Evolutionary conservation across 92 coral and sea anemone species (phyloP).

Genomic region (Pocillopora grandis): DNA sequence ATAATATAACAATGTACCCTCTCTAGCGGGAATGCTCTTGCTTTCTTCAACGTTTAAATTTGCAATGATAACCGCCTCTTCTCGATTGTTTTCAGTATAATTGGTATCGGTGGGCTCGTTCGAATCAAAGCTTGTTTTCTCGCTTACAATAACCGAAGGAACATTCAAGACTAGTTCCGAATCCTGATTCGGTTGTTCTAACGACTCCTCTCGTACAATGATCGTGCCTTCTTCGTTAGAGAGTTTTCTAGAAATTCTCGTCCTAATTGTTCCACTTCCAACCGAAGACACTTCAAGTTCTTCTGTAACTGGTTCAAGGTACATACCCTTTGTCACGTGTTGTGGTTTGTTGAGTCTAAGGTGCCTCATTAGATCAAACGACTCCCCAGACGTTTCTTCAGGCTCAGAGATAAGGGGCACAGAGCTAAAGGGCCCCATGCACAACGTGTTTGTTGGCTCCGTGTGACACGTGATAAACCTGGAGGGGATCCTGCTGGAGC

Average conservation of each 20-base stretch:
- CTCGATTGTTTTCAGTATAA: neutral
- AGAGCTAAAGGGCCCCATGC: neutral
- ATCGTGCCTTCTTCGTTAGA: slow-evolving; percentile 50
- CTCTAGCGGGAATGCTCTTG: neutral
- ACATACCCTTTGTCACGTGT: slow-evolving; percentile 56
- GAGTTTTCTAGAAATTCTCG: slow-evolving; percentile 62
- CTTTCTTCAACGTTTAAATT: slow-evolving; percentile 24
- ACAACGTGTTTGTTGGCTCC: slow-evolving; percentile 32
- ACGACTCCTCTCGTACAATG: slow-evolving; percentile 31
- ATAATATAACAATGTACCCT: neutral
- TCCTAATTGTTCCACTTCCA: slow-evolving; percentile 78
- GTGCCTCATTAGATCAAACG: slow-evolving; percentile 89
- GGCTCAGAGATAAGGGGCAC: slow-evolving; percentile 79
- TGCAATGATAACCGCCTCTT: neutral
- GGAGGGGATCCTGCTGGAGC: slow-evolving; percentile 48
- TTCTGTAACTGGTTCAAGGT: slow-evolving; percentile 88
- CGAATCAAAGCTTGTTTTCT: neutral
- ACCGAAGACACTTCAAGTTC: slow-evolving; percentile 93
- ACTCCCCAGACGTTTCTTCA: slow-evolving; percentile 62
- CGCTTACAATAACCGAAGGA: neutral
- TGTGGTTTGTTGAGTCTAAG: slow-evolving; percentile 74
- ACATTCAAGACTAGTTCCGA: slow-evolving; percentile 9
- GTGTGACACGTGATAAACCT: slow-evolving; percentile 37
- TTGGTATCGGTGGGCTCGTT: neutral
- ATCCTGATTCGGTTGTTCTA: slow-evolving; percentile 14